Evolutionary conservation across 2,888 invertebrate genomes (phyloP), one percentile per base, ranked within the genome.

Genomic region (Eupelmus urozonus): DNA sequence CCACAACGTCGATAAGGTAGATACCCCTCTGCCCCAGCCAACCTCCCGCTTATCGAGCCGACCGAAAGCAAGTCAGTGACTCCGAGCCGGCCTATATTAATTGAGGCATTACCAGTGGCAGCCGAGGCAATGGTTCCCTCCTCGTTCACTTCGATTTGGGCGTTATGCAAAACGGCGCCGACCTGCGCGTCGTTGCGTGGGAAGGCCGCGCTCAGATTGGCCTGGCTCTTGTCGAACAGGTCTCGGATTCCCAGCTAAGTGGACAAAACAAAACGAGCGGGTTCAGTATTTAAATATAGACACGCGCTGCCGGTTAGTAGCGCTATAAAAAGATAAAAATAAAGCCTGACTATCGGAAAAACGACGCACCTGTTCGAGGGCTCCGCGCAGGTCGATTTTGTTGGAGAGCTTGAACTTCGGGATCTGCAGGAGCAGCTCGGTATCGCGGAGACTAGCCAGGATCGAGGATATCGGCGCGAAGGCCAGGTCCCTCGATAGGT

Each of bases 111-210:
- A 91, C 91, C 89, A 60, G 93, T 92, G 0, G 91, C 92, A 11
- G 94, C 94, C 1, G 93, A 92, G 0, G 94, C 94, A 4, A 92
- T 89, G 0, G 94, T 94, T 59, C 94, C 94, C 20, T 90, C 87
- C 87, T 95, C 94, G 78, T 93, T 93, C 0, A 94, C 93, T 59
- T 93, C 91, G 85, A 95, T 91, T 84, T 91, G 92, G 0, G 94
- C 93, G 84, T 93, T 93, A 84, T 94, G 94, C 60, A 92, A 85
- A 13, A 94, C 89, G 73, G 90, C 92, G 82, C 91, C 92, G 3
- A 94, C 90, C 73, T 90, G 89, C 0, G 92, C 70, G 59, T n/a
- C 27, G 1, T 82, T 80, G 0, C 87, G 87, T 1, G 90, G 88
- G 51, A 92, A 90, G 60, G 94, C 92, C 20, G 91, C 92, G 0